Evolutionary conservation across 2,797 vertebrate species (phyloP), one percentile per base, ranked within the genome.

Genomic region (Hapalemur alaotrensis): DNA sequence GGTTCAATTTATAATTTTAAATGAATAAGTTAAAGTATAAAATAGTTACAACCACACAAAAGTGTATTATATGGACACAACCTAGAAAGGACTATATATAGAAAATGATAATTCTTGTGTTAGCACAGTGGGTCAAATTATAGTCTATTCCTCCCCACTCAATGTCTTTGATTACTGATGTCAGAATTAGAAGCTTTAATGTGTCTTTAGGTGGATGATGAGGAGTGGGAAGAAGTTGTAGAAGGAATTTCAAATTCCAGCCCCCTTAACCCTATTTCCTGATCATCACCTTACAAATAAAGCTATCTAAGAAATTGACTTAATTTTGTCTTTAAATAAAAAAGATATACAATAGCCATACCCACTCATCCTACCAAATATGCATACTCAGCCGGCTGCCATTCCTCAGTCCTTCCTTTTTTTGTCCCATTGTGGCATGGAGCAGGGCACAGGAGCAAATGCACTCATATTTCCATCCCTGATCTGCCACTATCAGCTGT

Each of bases 1-100:
- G 2, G 5, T 89, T 96, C 54, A 80, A 23, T 93, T 91, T 63
- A 75, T 75, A 94, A 91, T 78, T 28, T 61, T 76, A 78, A 94
- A 86, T 94, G 10, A 91, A 89, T 91, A 79, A 72, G 95, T 32
- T 59, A 91, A 91, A 95, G 75, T 96, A 38, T 14, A 92, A 90
- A 80, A 67, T 81, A 89, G 11, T 38, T 90, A 59, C 11, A 76
- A 84, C 54, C 20, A 75, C 65, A 48, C 48, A 88, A 95, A 89
- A 41, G 59, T 91, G 3, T 91, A 69, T 97, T 88, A 75, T 28
- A 57, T 57, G 52, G 35, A 57, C 23, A 91, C 30, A 93, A 78
- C 28, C 35, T 73, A 54, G 63, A 91, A 96, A 89, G 30, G 4
- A 85, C 59, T 43, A 43, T 43, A 43, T 93, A 82, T 9, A 93